phyloP scores from a whole-genome alignment of 1,140 invertebrate species.

The Lordiphosa mommai region DNA sequence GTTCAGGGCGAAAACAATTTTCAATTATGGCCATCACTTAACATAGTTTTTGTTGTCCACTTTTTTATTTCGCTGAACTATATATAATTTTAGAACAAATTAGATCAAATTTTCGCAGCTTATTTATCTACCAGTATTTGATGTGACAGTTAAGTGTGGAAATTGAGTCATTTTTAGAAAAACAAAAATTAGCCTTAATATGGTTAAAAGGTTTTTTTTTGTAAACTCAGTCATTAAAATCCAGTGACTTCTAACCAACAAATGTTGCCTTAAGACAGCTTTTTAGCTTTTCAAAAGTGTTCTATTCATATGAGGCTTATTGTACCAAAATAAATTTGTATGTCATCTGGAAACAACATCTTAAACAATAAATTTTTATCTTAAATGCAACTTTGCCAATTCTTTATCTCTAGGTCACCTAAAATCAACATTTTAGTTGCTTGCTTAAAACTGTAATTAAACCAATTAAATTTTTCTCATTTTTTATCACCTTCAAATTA shows the following conservation, averaged over 20 bases:
- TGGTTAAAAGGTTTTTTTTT: slow-evolving; percentile 9
- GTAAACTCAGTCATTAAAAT: too few species aligned
- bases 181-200: background rate
- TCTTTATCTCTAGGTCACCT: too few species aligned
- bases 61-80: background rate
- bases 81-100: slow-evolving; percentile 31
- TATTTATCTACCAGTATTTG: slow-evolving; percentile 16
- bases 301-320: too few species aligned
- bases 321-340: too few species aligned
- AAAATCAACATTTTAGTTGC: background rate
- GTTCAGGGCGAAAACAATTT: slow-evolving; percentile 69
- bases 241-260: too few species aligned
- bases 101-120: slow-evolving; percentile 25
- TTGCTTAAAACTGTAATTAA: background rate
- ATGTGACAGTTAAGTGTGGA: slow-evolving; percentile 17
- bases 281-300: too few species aligned
- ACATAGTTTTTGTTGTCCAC: background rate
- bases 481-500: background rate
- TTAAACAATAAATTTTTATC: too few species aligned
- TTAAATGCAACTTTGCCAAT: too few species aligned
- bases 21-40: slow-evolving; percentile 10
- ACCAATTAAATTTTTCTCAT: too few species aligned
- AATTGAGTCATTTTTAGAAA: slow-evolving; percentile 32
- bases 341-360: too few species aligned
- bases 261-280: too few species aligned